Evolutionary conservation across 1,140 invertebrate genomes (phyloP).

Genomic region (Rhizoglyphus robini): DNA sequence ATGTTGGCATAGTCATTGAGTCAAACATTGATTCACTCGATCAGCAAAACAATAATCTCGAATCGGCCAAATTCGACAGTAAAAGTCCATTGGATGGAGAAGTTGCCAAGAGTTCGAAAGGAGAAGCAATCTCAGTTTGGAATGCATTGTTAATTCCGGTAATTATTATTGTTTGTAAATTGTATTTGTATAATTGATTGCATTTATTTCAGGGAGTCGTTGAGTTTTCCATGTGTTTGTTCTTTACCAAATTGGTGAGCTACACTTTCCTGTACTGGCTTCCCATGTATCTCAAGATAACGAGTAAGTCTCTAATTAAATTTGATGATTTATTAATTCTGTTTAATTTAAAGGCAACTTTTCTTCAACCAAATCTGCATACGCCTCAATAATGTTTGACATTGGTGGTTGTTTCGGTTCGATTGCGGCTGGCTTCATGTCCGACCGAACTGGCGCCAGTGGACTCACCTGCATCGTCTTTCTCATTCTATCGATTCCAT

Average conservation of each 20-base stretch:
- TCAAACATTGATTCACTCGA: no score
- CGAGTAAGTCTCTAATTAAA: no score
- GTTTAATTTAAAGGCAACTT: no score
- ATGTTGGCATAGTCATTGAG: neutral
- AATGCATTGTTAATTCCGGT: slow-evolving; percentile 63
- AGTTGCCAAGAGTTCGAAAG: no score
- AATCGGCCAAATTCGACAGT: no score
- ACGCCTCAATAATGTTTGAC: slow-evolving; percentile 79
- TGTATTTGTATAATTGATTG: no score
- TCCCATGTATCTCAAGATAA: neutral
- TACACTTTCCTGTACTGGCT: slow-evolving; percentile 97
- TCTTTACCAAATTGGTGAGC: slow-evolving; percentile 90
- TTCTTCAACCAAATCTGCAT: slow-evolving; percentile 57
- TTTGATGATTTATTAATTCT: no score
- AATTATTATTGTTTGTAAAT: no score
- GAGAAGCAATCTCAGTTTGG: slow-evolving; percentile 48
- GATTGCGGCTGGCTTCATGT: slow-evolving; percentile 68
- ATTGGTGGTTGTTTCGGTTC: slow-evolving; percentile 74
- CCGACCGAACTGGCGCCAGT: slow-evolving; percentile 65
- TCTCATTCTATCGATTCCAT: slow-evolving; percentile 61
- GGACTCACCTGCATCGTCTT: slow-evolving; percentile 68
- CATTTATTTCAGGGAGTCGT: slow-evolving; percentile 79
- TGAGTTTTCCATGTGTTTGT: slow-evolving; percentile 82
- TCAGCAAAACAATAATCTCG: no score
- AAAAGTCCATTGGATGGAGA: no score